These are phyloP conservation scores for Ardeotis arabs DNA, from an alignment of 2,113 vertebrate genomes.

Conservation along the genomic window DNA sequence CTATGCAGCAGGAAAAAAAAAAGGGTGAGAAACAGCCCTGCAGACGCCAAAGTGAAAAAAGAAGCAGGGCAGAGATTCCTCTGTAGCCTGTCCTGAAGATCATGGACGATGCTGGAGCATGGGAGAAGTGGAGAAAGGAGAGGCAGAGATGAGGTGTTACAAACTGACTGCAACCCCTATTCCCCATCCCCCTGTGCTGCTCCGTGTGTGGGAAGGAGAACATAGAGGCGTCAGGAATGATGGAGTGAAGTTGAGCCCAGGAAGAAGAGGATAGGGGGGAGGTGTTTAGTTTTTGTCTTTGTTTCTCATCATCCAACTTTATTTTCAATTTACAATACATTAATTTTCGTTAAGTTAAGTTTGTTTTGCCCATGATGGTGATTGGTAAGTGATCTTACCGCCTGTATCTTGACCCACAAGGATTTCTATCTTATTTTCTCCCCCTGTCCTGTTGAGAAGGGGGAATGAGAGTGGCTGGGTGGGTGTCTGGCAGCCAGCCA, in stretches of 20 bases:
- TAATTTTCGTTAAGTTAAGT: neutral
- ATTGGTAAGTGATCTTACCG: neutral
- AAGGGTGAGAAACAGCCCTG: neutral
- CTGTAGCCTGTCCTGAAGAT: neutral
- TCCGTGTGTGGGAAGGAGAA: neutral
- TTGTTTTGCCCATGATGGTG: neutral
- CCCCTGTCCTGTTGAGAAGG: neutral
- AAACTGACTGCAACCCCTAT: too few species aligned
- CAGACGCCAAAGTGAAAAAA: neutral
- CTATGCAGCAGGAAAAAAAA: neutral
- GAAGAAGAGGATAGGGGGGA: accelerated
- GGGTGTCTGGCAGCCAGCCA: neutral
- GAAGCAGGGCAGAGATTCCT: neutral
- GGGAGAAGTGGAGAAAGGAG: neutral
- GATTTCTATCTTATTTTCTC: neutral
- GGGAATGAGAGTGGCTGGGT: neutral
- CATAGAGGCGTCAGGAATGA: neutral
- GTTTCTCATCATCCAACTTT: neutral
- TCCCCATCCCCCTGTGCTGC: too few species aligned
- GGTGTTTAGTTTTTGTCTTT: neutral
- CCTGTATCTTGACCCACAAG: neutral
- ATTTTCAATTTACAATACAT: neutral
- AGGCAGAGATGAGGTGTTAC: accelerated
- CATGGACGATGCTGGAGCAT: neutral
- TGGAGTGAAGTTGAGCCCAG: neutral